A percentile compares a stretch with the other conserved stretches of the same genome.
phyloP scores from a whole-genome alignment of 2,888 invertebrate genomes.

The Pristionchus maxplancki region DNA sequence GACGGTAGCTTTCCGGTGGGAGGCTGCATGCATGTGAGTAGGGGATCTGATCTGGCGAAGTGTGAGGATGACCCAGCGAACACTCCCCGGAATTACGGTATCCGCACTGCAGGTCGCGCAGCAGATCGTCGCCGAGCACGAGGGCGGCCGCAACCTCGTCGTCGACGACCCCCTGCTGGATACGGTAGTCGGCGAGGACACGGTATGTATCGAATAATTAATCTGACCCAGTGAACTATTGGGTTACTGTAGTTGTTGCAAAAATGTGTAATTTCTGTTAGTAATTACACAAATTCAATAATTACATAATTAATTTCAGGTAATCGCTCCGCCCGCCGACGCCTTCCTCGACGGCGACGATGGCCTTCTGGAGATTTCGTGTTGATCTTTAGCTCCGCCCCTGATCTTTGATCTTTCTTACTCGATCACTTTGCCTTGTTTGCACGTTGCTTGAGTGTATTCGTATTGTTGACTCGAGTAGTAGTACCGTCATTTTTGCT shows the following conservation, averaged over 20 bases:
- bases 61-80: too few species aligned
- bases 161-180: background rate
- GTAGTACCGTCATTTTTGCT: background rate
- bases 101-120: constrained; percentile 32
- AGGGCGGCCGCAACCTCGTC: constrained; percentile 28
- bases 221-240: background rate
- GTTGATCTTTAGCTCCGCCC: constrained; percentile 14
- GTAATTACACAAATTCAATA: too few species aligned
- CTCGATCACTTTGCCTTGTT: constrained; percentile 11
- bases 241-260: background rate
- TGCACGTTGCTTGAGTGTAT: constrained; percentile 14
- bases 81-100: background rate
- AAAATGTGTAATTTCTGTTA: too few species aligned
- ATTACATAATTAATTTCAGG: too few species aligned
- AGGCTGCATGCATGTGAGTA: background rate
- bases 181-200: constrained; percentile 15
- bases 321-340: background rate
- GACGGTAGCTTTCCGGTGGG: background rate
- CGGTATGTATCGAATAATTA: background rate
- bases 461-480: background rate
- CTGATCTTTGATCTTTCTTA: background rate
- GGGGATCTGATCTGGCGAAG: background rate
- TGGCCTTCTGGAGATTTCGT: constrained; percentile 33
- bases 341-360: constrained; percentile 11
- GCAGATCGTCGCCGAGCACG: constrained; percentile 47